A percentile compares a stretch with the other conserved stretches of the same genome.
Conservation (phyloP, 2,797 vertebrate species). For the Anolis apletophallus region DNA sequence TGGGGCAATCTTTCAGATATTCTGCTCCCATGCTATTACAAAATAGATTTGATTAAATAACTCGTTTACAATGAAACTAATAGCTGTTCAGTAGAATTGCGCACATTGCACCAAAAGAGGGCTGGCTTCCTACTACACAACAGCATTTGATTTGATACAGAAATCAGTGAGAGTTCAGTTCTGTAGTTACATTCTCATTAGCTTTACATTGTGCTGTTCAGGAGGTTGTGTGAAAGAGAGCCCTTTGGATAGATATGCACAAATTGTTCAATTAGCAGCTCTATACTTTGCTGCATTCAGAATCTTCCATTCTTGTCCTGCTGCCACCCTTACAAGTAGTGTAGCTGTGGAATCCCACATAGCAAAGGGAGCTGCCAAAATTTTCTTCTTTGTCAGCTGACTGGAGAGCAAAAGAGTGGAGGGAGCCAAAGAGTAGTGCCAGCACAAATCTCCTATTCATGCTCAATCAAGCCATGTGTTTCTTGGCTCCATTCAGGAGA, state of each 20-base stretch:
- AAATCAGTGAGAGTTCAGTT: background rate
- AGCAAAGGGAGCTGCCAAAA: conserved; percentile 1
- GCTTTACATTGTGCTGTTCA: background rate
- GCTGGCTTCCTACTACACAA: background rate
- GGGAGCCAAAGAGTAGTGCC: conserved; percentile 22
- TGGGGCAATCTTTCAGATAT: too few species aligned
- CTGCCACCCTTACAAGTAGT: background rate
- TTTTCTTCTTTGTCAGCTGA: conserved; percentile 24
- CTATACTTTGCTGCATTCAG: background rate
- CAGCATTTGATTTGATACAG: background rate
- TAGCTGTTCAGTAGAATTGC: background rate
- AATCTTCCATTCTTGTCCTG: conserved; percentile 1
- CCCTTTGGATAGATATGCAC: background rate
- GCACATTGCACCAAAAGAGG: background rate
- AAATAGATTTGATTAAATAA: background rate
- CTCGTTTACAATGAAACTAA: background rate
- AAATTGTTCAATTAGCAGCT: conserved; percentile 1
- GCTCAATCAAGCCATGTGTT: conserved; percentile 25
- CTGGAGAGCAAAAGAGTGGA: background rate
- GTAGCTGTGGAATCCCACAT: background rate
- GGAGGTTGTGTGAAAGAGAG: background rate
- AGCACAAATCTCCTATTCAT: conserved; percentile 34
- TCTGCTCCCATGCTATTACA: background rate
- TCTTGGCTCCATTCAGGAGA: conserved; percentile 16
- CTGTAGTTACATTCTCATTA: background rate